Percentiles rank a stretch among this genome's conserved stretches.
Conservation (phyloP, 2,888 invertebrate genomes). For the Cremastinae sp. region DNA sequence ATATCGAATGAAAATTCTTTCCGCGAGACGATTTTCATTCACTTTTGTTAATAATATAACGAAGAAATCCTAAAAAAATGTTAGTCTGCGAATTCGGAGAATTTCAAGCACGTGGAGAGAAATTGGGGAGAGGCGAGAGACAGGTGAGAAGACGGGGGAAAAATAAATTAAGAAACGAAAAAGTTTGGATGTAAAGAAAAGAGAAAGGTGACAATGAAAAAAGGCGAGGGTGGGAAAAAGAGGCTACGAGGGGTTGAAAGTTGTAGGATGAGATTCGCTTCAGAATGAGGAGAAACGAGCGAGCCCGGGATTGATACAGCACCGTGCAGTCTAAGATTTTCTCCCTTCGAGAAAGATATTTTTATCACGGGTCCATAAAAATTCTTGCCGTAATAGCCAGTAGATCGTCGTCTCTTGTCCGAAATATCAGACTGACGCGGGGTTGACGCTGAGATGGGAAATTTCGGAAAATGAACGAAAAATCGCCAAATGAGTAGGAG, state of each 20-base stretch:
- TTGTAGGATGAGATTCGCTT: not conserved
- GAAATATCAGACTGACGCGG: conserved; percentile 13
- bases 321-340: conserved; percentile 31
- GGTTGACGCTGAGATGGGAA: conserved; percentile 17
- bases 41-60: not conserved
- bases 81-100: conserved; percentile 58
- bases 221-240: conserved; percentile 4
- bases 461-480: not conserved
- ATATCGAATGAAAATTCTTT: conserved; percentile 27
- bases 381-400: conserved; percentile 75
- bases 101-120: conserved; percentile 49
- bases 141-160: conserved; percentile 18
- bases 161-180: conserved; percentile 24
- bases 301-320: conserved; percentile 49
- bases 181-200: conserved; percentile 16
- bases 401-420: conserved; percentile 25
- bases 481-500: not conserved
- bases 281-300: conserved; percentile 42
- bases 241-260: conserved; percentile 34
- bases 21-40: not conserved
- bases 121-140: conserved; percentile 25
- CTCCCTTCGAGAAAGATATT: conserved; percentile 66
- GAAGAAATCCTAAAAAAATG: not conserved
- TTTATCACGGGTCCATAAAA: conserved; percentile 75
- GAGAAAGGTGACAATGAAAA: conserved; percentile 27